Conservation (phyloP, 1,140 invertebrate species). For the Gonatopus flavifemur region DNA sequence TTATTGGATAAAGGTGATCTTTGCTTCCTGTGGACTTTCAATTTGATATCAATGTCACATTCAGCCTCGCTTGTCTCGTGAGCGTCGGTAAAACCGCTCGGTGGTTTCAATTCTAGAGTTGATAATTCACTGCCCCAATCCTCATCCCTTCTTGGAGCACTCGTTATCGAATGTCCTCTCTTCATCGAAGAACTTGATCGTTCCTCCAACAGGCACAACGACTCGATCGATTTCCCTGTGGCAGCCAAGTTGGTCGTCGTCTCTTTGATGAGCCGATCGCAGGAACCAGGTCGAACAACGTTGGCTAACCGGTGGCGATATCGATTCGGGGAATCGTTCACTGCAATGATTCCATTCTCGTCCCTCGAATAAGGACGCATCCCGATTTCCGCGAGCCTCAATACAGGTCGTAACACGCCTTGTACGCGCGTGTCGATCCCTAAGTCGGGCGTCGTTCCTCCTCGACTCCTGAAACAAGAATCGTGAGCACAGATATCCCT, state of each 20-base stretch:
- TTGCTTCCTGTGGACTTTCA: slow-evolving; percentile 46
- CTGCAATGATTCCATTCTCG: too few relatives aligned
- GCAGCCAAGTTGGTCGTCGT: too few relatives aligned
- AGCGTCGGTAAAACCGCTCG: slow-evolving; percentile 51
- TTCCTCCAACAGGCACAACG: slow-evolving; percentile 43
- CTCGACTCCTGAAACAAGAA: slow-evolving; percentile 36
- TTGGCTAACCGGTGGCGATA: slow-evolving; percentile 38
- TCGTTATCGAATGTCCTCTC: neutral
- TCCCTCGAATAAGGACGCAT: slow-evolving; percentile 47
- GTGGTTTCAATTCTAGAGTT: slow-evolving; percentile 52
- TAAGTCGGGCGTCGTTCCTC: slow-evolving; percentile 41
- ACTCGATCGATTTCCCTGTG: slow-evolving; percentile 47
- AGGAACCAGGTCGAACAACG: slow-evolving; percentile 22
- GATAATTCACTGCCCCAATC: slow-evolving; percentile 51
- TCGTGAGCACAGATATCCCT: neutral
- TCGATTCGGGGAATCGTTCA: too few relatives aligned
- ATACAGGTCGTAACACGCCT: slow-evolving; percentile 36
- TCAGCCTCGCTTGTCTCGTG: slow-evolving; percentile 57
- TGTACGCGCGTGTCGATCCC: slow-evolving; percentile 41
- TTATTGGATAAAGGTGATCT: slow-evolving; percentile 32
- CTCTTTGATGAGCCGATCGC: slow-evolving; percentile 35
- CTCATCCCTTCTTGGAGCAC: slow-evolving; percentile 32
- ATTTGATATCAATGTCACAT: slow-evolving; percentile 55
- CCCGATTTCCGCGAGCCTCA: slow-evolving; percentile 46
- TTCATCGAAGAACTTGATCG: slow-evolving; percentile 27